Base-by-base conservation (phyloP, 2,113 vertebrate genomes). In the Meriones unguiculatus region DNA sequence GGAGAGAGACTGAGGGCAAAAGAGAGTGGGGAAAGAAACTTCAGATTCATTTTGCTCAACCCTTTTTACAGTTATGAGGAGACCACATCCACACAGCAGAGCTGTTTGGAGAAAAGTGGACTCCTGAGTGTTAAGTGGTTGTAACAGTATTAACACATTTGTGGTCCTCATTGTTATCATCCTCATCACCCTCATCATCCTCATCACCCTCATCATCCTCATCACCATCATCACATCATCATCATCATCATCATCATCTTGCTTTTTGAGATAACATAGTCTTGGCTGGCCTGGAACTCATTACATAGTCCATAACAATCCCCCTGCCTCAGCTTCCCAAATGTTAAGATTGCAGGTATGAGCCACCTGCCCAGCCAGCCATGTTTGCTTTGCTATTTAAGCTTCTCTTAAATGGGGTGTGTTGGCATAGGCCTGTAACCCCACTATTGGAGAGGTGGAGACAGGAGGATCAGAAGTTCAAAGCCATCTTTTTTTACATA, bases 1-100 rank as follows among this genome's bases (percentile, higher is more conserved):
- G n/a, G 73, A 82, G 84, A 91, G 46, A 91, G 54, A 87, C n/a
- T 52, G 90, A 94, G 13, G 78, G 46, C 38, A 87, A 78, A 15
- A 0, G 7, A n/a, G 59, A 46, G 52, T 64, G 24, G 38, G 90
- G 77, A 85, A 17, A 28, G 70, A 76, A 28, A 64, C 13, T 32
- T 70, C 46, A 46, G 62, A 46, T 90, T 84, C 14, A 35, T 81
- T 46, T 81, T 57, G 5, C 76, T 85, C 69, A 46, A 18, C 11
- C 25, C 1, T 46, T 93, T 62, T 72, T 59, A 32, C 7, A 11
- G 14, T 50, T 35, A 50, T 46, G 54, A 75, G 10, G 59, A 67
- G 82, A 41, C 0, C 32, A 73, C 46, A 69, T 18, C 50, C 62
- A 18, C 72, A 84, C 77, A 35, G 65, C 35, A n/a, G 70, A 25